These are phyloP conservation scores for Sceliomorpha sp. DNA, from an alignment of 2,888 invertebrate genomes.

Conservation along the genomic window DNA sequence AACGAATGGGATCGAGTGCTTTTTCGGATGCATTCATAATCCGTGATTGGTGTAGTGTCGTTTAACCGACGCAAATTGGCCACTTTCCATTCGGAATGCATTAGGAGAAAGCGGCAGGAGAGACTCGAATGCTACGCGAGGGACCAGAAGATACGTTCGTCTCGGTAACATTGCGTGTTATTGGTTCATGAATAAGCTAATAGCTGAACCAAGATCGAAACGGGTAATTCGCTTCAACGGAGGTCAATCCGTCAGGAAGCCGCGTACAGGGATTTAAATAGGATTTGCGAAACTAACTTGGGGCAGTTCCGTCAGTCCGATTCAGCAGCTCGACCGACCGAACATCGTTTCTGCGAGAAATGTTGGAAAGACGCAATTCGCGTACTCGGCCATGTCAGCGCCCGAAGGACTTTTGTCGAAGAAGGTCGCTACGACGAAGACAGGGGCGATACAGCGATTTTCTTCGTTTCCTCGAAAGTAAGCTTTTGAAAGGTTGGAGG, in stretches of 20 bases:
- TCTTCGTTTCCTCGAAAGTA: too few species aligned
- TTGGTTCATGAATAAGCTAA: conserved; percentile 64
- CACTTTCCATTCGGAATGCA: conserved; percentile 57
- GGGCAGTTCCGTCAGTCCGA: neutral
- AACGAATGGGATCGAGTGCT: conserved; percentile 45
- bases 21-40: conserved; percentile 51
- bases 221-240: conserved; percentile 57
- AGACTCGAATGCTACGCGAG: conserved; percentile 26
- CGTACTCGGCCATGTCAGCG: too few species aligned
- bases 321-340: neutral
- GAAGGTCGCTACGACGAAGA: too few species aligned
- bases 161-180: conserved; percentile 59
- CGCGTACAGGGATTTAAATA: conserved; percentile 51
- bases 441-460: too few species aligned
- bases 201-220: conserved; percentile 55
- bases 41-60: conserved; percentile 56
- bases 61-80: conserved; percentile 58
- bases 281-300: conserved; percentile 25
- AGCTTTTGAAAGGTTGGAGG: too few species aligned
- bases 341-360: too few species aligned
- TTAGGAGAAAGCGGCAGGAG: conserved; percentile 30
- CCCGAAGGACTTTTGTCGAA: too few species aligned
- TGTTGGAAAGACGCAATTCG: too few species aligned
- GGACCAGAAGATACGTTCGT: conserved; percentile 41
- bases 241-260: conserved; percentile 55